Conservation (phyloP, 2,888 invertebrate species). For the Graphium colonna region DNA sequence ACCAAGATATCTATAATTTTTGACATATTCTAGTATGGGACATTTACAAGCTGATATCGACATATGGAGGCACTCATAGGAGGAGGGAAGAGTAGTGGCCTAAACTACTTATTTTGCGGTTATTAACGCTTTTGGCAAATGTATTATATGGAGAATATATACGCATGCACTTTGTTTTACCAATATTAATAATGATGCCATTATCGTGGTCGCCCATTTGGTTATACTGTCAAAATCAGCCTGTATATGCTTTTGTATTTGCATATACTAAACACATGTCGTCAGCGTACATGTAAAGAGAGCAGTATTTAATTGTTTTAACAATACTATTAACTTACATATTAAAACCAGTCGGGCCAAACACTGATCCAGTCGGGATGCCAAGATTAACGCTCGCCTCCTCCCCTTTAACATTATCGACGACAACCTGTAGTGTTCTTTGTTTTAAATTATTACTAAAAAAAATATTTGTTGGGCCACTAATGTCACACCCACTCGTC, state of each 20-base stretch:
- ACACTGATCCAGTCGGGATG: slow-evolving; percentile 29
- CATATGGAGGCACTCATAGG: slow-evolving; percentile 22
- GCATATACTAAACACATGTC: slow-evolving; percentile 25
- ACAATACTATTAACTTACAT: slow-evolving; percentile 26
- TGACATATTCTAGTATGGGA: not conserved
- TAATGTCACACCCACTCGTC: slow-evolving; percentile 29
- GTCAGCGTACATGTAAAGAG: slow-evolving; percentile 26
- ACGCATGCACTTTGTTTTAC: slow-evolving; percentile 21
- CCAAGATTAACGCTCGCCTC: slow-evolving; percentile 9
- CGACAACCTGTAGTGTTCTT: slow-evolving; percentile 4
- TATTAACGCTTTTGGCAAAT: too few relatives aligned
- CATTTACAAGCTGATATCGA: not conserved
- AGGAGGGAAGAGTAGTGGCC: too few relatives aligned
- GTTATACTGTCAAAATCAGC: slow-evolving; percentile 18
- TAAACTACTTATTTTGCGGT: not conserved
- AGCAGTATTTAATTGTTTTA: slow-evolving; percentile 19
- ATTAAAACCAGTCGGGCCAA: slow-evolving; percentile 25
- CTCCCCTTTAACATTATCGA: not conserved
- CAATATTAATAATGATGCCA: slow-evolving; percentile 22
- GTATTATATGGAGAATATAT: slow-evolving; percentile 9
- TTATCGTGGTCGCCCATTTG: slow-evolving; percentile 25
- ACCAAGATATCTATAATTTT: too few relatives aligned
- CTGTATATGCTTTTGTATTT: slow-evolving; percentile 17
- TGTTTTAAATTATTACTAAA: slow-evolving; percentile 17
- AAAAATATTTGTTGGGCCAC: slow-evolving; percentile 24